These are phyloP conservation scores for zebrafish (Danio rerio) DNA, from an alignment of 2,113 vertebrate species.

Conservation along the genomic window DNA sequence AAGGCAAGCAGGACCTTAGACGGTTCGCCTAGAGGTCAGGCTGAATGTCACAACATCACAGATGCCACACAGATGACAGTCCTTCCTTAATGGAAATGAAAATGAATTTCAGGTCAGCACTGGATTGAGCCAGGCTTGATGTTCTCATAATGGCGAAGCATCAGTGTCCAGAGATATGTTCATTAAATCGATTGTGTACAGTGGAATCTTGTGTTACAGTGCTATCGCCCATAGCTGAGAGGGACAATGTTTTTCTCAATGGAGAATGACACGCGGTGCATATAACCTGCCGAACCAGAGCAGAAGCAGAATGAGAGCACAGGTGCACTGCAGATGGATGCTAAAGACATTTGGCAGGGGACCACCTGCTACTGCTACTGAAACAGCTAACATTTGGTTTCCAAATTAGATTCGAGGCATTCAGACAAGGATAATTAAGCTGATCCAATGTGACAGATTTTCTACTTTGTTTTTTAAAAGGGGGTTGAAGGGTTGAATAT, in stretches of 20 bases:
- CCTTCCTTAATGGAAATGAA: slow-evolving; percentile 21
- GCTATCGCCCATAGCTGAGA: background rate
- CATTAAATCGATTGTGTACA: background rate
- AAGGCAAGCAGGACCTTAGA: slow-evolving; percentile 37
- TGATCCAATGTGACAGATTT: slow-evolving; percentile 58
- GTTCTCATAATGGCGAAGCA: background rate
- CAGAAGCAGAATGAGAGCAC: slow-evolving; percentile 41
- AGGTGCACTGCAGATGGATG: slow-evolving; percentile 66
- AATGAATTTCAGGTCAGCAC: slow-evolving; percentile 11
- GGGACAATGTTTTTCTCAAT: background rate
- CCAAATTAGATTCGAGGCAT: slow-evolving; percentile 64
- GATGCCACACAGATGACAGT: slow-evolving; percentile 32
- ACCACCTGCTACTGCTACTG: slow-evolving; percentile 66
- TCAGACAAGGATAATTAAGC: slow-evolving; percentile 54
- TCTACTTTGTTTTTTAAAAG: slow-evolving; percentile 1
- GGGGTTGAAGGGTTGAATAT: slow-evolving; percentile 8
- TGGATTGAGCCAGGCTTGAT: background rate
- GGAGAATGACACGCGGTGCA: background rate
- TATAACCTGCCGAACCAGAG: background rate
- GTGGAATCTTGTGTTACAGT: background rate
- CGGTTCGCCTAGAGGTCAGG: slow-evolving; percentile 30
- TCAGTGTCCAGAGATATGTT: background rate
- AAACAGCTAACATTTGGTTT: slow-evolving; percentile 58
- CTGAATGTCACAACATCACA: slow-evolving; percentile 38
- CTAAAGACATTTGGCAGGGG: slow-evolving; percentile 60